phyloP scores from a whole-genome alignment of 2,888 invertebrate species.

The Diadegma fenestrale region DNA sequence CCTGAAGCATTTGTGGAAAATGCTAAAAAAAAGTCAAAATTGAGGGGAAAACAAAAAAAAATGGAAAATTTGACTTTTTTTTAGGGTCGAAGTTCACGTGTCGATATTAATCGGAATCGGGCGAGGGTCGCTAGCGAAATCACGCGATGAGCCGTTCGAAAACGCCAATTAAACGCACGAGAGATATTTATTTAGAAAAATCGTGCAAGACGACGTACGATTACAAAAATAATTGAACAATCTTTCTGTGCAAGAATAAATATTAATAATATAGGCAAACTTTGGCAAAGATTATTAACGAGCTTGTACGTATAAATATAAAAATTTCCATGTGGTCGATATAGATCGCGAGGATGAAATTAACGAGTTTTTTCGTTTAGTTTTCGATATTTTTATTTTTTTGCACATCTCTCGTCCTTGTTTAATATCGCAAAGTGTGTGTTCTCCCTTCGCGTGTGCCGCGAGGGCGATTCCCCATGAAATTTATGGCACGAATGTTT shows the following conservation, averaged over 20 bases:
- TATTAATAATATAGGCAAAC: slow-evolving; percentile 30
- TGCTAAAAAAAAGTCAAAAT: neutral
- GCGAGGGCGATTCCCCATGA: slow-evolving; percentile 47
- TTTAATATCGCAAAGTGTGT: slow-evolving; percentile 62
- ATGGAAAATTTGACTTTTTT: neutral
- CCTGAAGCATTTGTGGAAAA: neutral
- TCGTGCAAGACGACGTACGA: neutral
- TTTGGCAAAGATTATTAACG: slow-evolving; percentile 33
- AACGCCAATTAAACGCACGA: slow-evolving; percentile 61
- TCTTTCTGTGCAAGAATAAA: slow-evolving; percentile 38
- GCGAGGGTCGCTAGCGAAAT: slow-evolving; percentile 50
- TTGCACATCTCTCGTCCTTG: slow-evolving; percentile 42
- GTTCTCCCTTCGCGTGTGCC: slow-evolving; percentile 56
- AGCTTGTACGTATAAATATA: neutral
- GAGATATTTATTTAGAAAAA: slow-evolving; percentile 48
- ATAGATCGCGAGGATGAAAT: slow-evolving; percentile 24
- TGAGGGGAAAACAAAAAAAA: neutral
- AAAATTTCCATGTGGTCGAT: neutral
- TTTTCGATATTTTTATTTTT: slow-evolving; percentile 16
- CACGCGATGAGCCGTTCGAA: slow-evolving; percentile 55
- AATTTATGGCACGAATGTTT: slow-evolving; percentile 62
- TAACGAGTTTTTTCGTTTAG: slow-evolving; percentile 50
- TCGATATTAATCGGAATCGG: slow-evolving; percentile 35
- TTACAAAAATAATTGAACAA: slow-evolving; percentile 13
- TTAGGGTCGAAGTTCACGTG: neutral